These are phyloP conservation scores for Pasiphila rectangulata DNA, from an alignment of 2,888 invertebrate species.

Conservation along the genomic window DNA sequence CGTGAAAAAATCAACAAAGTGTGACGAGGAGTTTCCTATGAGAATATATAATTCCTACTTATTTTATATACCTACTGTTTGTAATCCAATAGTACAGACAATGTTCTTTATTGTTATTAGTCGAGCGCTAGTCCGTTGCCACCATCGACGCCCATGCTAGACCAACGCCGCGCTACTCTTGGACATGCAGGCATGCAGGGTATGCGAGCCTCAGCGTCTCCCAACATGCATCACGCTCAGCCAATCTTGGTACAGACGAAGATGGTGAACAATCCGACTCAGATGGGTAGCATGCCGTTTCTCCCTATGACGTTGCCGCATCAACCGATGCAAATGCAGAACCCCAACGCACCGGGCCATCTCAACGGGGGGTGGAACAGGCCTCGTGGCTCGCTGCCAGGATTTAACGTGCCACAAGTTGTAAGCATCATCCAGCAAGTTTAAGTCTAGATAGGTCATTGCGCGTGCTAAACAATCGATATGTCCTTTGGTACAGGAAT, in stretches of 20 bases:
- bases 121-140: conserved; percentile 64
- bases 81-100: too few species aligned
- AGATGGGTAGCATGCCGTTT: conserved; percentile 67
- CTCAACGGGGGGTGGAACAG: conserved; percentile 55
- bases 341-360: conserved; percentile 54
- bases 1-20: too few species aligned
- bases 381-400: conserved; percentile 57
- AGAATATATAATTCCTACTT: too few species aligned
- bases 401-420: conserved; percentile 60
- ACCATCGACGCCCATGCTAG: conserved; percentile 38
- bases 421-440: conserved; percentile 42
- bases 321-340: conserved; percentile 34
- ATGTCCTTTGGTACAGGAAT: too few species aligned
- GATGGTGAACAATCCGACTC: conserved; percentile 39
- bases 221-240: conserved; percentile 20
- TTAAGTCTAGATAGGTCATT: too few species aligned
- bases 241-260: conserved; percentile 53
- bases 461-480: too few species aligned
- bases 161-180: conserved; percentile 56
- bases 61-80: too few species aligned
- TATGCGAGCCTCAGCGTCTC: conserved; percentile 19
- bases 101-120: conserved; percentile 14
- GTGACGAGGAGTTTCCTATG: too few species aligned
- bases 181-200: conserved; percentile 29
- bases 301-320: conserved; percentile 54